Conservation (phyloP, 1,140 invertebrate species). For the Drosophila pandora region DNA sequence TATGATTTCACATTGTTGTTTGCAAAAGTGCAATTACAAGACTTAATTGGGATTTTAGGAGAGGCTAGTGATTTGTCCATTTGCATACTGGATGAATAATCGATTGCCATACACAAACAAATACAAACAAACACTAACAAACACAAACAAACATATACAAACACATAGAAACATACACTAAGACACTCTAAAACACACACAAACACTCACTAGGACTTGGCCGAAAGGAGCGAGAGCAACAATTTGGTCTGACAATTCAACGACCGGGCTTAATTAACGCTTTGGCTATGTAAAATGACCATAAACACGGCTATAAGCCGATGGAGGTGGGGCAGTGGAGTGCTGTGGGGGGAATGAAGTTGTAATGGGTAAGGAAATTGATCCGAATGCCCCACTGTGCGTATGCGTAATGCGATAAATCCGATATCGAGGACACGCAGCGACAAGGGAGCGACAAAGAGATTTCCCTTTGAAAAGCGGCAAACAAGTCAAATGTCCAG, state of each 20-base stretch:
- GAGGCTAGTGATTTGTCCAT: conserved; percentile 33
- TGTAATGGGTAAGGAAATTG: conserved; percentile 47
- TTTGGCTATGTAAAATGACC: conserved; percentile 34
- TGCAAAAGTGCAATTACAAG: conserved; percentile 26
- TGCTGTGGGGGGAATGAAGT: conserved; percentile 16
- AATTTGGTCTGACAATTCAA: neutral
- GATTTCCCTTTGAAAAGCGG: neutral
- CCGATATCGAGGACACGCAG: neutral
- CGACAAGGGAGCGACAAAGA: neutral
- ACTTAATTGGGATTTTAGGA: conserved; percentile 26
- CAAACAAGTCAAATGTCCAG: conserved; percentile 19
- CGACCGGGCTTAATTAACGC: conserved; percentile 28
- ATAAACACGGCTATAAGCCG: conserved; percentile 12
- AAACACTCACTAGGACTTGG: conserved; percentile 1
- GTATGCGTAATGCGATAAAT: conserved; percentile 63
- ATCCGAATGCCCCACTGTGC: conserved; percentile 28
- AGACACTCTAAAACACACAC: neutral
- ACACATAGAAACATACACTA: neutral
- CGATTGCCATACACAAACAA: conserved; percentile 13
- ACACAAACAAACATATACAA: neutral
- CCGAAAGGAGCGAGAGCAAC: neutral
- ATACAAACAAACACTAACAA: neutral
- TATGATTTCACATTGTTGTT: conserved; percentile 27
- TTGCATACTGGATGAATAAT: conserved; percentile 38
- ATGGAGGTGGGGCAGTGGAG: conserved; percentile 1